These are phyloP conservation scores for Metridium senile DNA, from an alignment of 92 coral and sea anemone species.

Conservation along the genomic window DNA sequence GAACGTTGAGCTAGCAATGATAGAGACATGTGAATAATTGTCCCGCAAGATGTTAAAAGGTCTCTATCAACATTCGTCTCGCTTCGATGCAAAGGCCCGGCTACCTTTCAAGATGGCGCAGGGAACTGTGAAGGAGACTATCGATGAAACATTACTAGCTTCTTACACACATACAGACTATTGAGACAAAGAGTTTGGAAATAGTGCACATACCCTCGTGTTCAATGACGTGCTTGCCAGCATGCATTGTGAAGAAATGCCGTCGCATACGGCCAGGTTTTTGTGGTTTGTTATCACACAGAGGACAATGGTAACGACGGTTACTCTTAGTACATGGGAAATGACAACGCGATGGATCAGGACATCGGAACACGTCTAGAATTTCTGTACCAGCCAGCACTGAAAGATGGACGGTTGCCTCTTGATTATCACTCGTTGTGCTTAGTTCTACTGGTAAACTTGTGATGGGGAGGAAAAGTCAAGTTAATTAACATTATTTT, in stretches of 20 bases:
- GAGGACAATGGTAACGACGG: slow-evolving; percentile 86
- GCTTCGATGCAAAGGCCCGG: too few relatives aligned
- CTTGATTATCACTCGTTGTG: slow-evolving; percentile 15
- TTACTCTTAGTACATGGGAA: slow-evolving; percentile 69
- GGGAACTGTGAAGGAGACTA: too few relatives aligned
- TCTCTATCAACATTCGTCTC: too few relatives aligned
- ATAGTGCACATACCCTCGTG: background rate
- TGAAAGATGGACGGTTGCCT: slow-evolving; percentile 53
- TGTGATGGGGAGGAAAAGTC: background rate
- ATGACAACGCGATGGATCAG: slow-evolving; percentile 55
- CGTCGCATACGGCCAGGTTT: slow-evolving; percentile 94
- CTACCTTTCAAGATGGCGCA: too few relatives aligned
- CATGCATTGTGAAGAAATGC: slow-evolving; percentile 83
- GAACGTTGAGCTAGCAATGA: too few relatives aligned
- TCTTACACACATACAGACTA: background rate
- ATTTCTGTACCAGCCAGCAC: slow-evolving; percentile 60
- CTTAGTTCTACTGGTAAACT: slow-evolving; percentile 28
- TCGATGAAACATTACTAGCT: too few relatives aligned
- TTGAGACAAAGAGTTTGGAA: background rate
- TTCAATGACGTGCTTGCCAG: slow-evolving; percentile 76
- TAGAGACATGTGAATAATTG: too few relatives aligned
- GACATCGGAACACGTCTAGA: slow-evolving; percentile 76
- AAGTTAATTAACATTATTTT: background rate
- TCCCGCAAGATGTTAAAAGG: too few relatives aligned
- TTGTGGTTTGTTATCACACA: slow-evolving; percentile 87